These are phyloP conservation scores for Peromyscus aztecus DNA, from an alignment of 2,797 vertebrate genomes.

Conservation along the genomic window DNA sequence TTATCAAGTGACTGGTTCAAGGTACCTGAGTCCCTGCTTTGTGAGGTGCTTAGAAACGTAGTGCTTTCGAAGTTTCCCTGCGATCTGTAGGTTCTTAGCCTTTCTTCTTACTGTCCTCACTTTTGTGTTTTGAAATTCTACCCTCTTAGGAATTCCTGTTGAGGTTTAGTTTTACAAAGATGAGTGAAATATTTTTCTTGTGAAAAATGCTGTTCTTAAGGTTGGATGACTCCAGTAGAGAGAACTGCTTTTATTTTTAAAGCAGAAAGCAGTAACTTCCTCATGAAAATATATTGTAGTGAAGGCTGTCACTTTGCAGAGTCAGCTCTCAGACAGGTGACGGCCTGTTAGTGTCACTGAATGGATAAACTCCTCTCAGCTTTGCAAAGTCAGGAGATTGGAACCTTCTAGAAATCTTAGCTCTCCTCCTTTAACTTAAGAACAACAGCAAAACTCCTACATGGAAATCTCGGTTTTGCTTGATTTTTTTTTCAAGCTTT, in stretches of 20 bases:
- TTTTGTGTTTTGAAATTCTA: constrained; percentile 55
- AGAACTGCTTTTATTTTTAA: constrained; percentile 53
- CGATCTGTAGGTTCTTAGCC: neutral
- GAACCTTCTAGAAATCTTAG: constrained; percentile 80
- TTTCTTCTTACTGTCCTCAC: constrained; percentile 40
- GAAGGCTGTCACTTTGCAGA: constrained; percentile 45
- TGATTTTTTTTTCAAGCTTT: constrained; percentile 84
- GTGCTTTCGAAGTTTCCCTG: neutral
- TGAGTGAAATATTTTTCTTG: constrained; percentile 55
- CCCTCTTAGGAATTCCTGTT: constrained; percentile 7
- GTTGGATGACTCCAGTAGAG: constrained; percentile 31
- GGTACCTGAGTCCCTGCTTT: constrained; percentile 38
- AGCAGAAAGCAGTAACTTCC: constrained; percentile 47
- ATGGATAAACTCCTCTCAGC: constrained; percentile 39
- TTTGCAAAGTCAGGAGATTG: constrained; percentile 67
- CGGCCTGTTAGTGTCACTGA: constrained; percentile 42
- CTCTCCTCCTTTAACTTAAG: constrained; percentile 77
- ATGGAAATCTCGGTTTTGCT: constrained; percentile 79
- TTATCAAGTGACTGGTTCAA: constrained; percentile 36
- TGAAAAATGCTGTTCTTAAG: constrained; percentile 41
- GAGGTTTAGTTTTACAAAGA: constrained; percentile 54
- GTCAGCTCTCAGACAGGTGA: neutral
- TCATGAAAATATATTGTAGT: constrained; percentile 54
- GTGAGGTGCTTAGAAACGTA: constrained; percentile 37
- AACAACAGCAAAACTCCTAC: constrained; percentile 71